Base-by-base conservation (phyloP, 92 coral and sea anemone genomes). In the Epizoanthus fatuus region DNA sequence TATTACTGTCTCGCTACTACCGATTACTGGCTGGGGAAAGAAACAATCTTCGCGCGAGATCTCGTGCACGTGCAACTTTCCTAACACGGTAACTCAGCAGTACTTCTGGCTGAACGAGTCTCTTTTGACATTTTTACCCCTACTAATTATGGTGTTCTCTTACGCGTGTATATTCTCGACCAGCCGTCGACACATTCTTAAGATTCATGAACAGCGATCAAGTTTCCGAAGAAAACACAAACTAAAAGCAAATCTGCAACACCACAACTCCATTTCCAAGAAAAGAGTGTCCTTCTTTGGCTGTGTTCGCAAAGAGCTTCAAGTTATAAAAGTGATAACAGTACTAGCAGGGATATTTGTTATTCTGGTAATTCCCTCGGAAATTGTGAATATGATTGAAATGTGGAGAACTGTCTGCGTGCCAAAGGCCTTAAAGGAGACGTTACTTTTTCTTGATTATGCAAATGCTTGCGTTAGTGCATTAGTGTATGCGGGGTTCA, bases 151-250 rank as follows among this genome's bases (percentile, higher is more conserved):
- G 82, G 3, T 77, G 5, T 77, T 77, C 29, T 40, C 82, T 7
- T 77, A 77, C 19, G 57, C 60, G 17, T 77, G 82, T 7, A 77
- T 77, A 59, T 77, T 77, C 15, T 59, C 55, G 5, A 77, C 82
- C 64, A 77, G 82, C 58, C 70, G 82, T 19, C 82, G 82, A 60
- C 82, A 77, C n/a, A 77, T 77, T 60, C 82, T 77, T 4, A 77
- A 77, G 58, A 77, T 77, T 77, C 82, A 77, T 5, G 82, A 77
- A 39, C 82, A 77, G 9, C 56, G 58, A 16, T 77, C 69, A 77
- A 77, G 82, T 60, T 77, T 77, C 12, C 70, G 59, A 13, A 76
- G 14, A 17, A 76, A 59, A 25, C 58, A 57, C 14, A 42, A 59
- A 58, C 11, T 40, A 2, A 51, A 60, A 42, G 0, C 58, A 17